Evolutionary conservation across 2,888 invertebrate species (phyloP).

Genomic region (Cristatella mucedo): DNA sequence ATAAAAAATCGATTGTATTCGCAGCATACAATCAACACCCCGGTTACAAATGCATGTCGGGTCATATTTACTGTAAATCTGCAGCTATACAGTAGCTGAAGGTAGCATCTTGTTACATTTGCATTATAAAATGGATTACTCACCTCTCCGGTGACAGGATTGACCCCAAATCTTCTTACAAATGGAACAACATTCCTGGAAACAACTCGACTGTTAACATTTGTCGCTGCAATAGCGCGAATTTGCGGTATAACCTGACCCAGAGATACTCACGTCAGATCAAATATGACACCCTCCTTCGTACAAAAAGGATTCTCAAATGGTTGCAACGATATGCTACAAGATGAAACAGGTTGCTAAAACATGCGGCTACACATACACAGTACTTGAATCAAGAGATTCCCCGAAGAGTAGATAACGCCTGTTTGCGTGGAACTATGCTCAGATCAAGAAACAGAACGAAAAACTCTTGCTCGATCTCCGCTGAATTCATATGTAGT

Average conservation of each 20-base stretch:
- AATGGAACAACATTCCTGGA: slow-evolving; percentile 60
- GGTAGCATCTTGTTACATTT: neutral
- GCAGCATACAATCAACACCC: too few species aligned
- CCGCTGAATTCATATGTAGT: neutral
- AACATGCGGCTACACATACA: too few species aligned
- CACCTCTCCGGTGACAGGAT: slow-evolving; percentile 80
- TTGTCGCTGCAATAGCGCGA: neutral
- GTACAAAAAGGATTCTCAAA: slow-evolving; percentile 84
- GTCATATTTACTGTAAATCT: too few species aligned
- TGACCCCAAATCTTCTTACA: slow-evolving; percentile 72
- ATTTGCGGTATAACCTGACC: neutral
- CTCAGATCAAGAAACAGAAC: too few species aligned
- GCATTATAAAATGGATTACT: slow-evolving; percentile 9
- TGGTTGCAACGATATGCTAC: slow-evolving; percentile 66
- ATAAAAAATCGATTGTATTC: too few species aligned
- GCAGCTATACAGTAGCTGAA: neutral
- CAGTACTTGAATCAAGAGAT: too few species aligned
- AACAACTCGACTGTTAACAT: slow-evolving; percentile 12
- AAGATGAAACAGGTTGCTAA: too few species aligned
- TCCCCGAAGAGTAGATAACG: too few species aligned
- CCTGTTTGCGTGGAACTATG: neutral
- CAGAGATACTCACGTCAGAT: slow-evolving; percentile 44
- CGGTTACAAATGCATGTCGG: too few species aligned
- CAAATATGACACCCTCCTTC: slow-evolving; percentile 75
- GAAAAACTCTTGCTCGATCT: neutral